A percentile compares a stretch with the other conserved stretches of the same genome.
Evolutionary conservation across 2,113 vertebrate species (phyloP).

Genomic region (Caranx ignobilis): DNA sequence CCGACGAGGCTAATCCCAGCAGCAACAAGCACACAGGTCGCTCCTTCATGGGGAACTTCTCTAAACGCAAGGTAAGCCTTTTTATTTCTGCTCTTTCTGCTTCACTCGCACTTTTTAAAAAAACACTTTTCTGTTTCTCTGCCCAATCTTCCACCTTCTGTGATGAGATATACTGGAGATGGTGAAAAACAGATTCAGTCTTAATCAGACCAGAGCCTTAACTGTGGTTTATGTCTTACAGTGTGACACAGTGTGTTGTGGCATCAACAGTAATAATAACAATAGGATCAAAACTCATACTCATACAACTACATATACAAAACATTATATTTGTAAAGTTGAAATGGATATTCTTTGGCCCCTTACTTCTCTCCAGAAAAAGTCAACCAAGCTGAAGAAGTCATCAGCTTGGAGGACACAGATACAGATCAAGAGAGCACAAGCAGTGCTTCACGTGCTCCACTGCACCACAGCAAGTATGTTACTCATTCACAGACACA

Average conservation of each 20-base stretch:
- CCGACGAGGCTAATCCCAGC: constrained; percentile 84
- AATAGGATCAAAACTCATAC: no score
- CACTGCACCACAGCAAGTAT: constrained; percentile 88
- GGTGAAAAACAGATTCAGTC: no score
- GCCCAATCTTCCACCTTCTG: neutral
- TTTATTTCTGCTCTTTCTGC: neutral
- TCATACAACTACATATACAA: no score
- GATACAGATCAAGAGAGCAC: constrained; percentile 90
- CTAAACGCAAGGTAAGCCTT: constrained; percentile 90
- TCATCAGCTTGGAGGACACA: constrained; percentile 91
- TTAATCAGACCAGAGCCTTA: no score
- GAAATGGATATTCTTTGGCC: neutral
- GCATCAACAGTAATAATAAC: no score
- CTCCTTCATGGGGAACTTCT: constrained; percentile 90
- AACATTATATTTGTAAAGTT: no score
- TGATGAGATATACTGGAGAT: neutral
- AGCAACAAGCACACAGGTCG: constrained; percentile 84
- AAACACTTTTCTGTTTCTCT: neutral
- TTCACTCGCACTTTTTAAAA: neutral
- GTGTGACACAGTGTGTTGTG: no score
- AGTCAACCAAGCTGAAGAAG: constrained; percentile 91
- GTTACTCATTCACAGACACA: neutral
- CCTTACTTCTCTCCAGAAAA: constrained; percentile 85
- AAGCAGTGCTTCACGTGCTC: constrained; percentile 84
- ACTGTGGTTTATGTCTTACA: no score